Conservation (phyloP, 2,888 invertebrate genomes). For the Leptopterna dolabrata region DNA sequence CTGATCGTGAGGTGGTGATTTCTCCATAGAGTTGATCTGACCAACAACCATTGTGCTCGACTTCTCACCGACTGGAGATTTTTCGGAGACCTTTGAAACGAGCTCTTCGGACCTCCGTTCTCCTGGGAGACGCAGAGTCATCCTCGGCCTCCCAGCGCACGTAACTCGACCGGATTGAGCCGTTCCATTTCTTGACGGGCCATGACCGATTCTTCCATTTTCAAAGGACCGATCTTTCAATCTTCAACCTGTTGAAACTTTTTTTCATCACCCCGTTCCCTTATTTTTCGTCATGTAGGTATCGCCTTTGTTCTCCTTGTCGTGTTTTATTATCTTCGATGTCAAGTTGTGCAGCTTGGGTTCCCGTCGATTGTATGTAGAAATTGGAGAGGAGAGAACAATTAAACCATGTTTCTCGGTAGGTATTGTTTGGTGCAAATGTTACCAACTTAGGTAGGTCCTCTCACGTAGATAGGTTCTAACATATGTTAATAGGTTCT, state of each 20-base stretch:
- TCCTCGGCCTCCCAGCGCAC: conserved; percentile 1
- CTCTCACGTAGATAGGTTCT: no score
- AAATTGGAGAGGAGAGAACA: no score
- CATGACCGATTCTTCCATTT: conserved; percentile 34
- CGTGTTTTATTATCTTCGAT: no score
- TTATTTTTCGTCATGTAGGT: no score
- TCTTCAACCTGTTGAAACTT: neutral
- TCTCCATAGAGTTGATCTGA: neutral
- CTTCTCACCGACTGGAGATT: neutral
- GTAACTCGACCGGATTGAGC: conserved; percentile 26
- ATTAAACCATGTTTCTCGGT: no score
- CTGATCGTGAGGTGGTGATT: neutral
- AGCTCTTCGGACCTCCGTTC: neutral
- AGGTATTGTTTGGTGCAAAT: no score
- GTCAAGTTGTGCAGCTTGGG: no score
- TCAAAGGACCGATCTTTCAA: conserved; percentile 8
- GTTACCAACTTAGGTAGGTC: no score
- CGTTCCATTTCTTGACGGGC: conserved; percentile 39
- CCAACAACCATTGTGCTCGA: neutral
- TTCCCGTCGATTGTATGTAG: no score
- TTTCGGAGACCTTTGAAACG: neutral
- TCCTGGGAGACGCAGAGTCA: neutral
- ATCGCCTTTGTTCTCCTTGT: no score
- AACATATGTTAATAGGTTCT: no score
- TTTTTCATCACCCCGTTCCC: neutral